Conservation (phyloP, 2,888 invertebrate species). For the Crocallis elinguaria region DNA sequence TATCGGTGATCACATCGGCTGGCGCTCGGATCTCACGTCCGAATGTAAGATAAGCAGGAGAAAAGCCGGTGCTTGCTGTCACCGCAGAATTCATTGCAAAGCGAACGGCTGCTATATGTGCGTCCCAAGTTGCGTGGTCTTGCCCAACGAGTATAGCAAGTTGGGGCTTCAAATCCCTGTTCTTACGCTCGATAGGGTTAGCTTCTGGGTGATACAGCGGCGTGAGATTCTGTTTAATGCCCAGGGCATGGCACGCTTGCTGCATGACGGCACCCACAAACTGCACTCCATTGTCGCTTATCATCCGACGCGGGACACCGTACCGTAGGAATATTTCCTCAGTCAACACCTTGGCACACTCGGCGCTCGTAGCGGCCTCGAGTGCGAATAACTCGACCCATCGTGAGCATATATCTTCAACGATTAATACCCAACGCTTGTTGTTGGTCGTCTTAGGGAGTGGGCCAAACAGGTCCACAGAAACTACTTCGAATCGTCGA, state of each 20-base stretch:
- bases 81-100: slow-evolving; percentile 31
- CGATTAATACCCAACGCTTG: background rate
- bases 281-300: background rate
- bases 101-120: slow-evolving; percentile 12
- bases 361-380: background rate
- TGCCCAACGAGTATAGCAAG: slow-evolving; percentile 23
- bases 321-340: background rate
- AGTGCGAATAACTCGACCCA: background rate
- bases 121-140: slow-evolving; percentile 23
- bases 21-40: slow-evolving; percentile 25
- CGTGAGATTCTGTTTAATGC: no score
- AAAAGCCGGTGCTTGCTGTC: background rate
- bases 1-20: slow-evolving; percentile 5
- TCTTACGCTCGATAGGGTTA: slow-evolving; percentile 34
- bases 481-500: background rate
- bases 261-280: background rate
- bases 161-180: slow-evolving; percentile 36
- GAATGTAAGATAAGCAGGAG: slow-evolving; percentile 29
- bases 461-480: background rate
- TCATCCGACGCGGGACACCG: background rate
- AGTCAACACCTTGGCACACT: background rate
- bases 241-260: no score
- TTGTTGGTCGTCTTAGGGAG: no score
- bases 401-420: no score
- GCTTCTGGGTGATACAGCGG: slow-evolving; percentile 47